These are phyloP conservation scores for Crotalus viridis DNA, from an alignment of 2,113 vertebrate species.

Conservation along the genomic window DNA sequence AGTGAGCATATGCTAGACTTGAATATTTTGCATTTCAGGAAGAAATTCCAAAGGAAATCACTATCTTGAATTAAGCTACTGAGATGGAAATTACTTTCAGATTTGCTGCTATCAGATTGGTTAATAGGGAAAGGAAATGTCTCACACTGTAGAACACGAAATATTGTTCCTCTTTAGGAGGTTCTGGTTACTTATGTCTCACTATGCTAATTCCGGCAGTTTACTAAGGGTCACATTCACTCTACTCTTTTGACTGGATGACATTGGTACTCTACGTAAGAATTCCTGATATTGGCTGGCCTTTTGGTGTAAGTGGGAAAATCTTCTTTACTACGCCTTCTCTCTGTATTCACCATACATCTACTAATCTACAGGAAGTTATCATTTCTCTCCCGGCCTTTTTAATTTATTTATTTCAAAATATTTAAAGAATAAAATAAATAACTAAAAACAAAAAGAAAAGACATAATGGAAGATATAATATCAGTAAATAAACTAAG, in stretches of 20 bases:
- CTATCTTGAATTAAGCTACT: not conserved
- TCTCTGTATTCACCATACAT: not conserved
- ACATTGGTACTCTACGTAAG: not conserved
- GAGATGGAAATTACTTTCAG: not conserved
- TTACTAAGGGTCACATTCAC: not conserved
- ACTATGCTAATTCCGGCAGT: not conserved
- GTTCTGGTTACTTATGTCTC: not conserved
- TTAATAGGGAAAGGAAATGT: not conserved
- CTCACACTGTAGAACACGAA: not conserved
- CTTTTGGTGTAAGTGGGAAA: slow-evolving; percentile 13
- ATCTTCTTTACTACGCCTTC: not conserved
- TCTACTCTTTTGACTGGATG: slow-evolving; percentile 3
- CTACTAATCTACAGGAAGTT: not conserved
- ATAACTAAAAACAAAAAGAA: not conserved
- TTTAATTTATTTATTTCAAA: not conserved
- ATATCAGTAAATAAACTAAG: not conserved
- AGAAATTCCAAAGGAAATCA: not conserved
- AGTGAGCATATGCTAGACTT: not conserved
- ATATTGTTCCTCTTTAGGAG: not conserved
- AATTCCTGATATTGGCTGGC: not conserved
- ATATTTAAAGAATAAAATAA: not conserved
- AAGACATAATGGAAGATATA: not conserved
- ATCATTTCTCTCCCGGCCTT: not conserved
- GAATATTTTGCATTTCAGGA: not conserved
- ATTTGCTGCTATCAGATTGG: not conserved